These are phyloP conservation scores for Mya arenaria DNA, from an alignment of 1,140 invertebrate species.

Conservation along the genomic window DNA sequence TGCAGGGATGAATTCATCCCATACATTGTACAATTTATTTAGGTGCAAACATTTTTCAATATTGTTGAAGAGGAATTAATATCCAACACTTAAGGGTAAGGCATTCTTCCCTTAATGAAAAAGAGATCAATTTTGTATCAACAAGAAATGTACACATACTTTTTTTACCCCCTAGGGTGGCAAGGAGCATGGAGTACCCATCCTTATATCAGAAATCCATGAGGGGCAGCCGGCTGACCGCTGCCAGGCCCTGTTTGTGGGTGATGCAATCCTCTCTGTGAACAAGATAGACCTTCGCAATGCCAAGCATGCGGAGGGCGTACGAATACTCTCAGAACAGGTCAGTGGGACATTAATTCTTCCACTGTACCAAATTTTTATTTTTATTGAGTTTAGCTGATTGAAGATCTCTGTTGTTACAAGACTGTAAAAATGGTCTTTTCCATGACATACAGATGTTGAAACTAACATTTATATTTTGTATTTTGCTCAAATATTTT, in stretches of 20 bases:
- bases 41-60: too few species aligned
- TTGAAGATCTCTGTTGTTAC: background rate
- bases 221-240: constrained; percentile 88
- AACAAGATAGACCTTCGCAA: constrained; percentile 89
- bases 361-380: background rate
- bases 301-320: constrained; percentile 87
- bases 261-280: constrained; percentile 89
- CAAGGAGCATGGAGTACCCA: constrained; percentile 92
- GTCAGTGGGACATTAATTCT: constrained; percentile 57
- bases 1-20: too few species aligned
- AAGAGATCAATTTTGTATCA: too few species aligned
- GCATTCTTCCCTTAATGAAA: too few species aligned
- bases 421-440: background rate
- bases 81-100: too few species aligned
- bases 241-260: constrained; percentile 88
- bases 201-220: constrained; percentile 93
- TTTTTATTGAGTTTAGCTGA: background rate
- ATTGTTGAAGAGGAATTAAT: too few species aligned
- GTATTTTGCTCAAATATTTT: too few species aligned
- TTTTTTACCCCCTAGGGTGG: constrained; percentile 90
- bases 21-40: too few species aligned
- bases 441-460: background rate
- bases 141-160: too few species aligned
- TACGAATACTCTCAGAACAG: constrained; percentile 86
- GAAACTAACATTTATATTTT: background rate